These are phyloP conservation scores for Ctena decussata DNA, from an alignment of 2,888 invertebrate species.

Conservation along the genomic window DNA sequence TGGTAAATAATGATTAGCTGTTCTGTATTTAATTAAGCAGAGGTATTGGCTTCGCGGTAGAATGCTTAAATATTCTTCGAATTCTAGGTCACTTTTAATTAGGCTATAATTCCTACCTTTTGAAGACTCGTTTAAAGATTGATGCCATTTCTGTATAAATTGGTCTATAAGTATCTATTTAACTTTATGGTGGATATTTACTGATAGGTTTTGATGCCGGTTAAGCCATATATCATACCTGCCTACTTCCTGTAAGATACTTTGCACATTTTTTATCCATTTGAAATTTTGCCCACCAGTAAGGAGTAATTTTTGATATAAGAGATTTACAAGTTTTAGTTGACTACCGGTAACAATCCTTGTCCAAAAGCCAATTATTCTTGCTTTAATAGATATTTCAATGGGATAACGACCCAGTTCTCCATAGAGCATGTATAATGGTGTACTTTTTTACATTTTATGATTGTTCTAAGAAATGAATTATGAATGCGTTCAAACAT, in stretches of 20 bases:
- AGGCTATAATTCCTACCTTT: background rate
- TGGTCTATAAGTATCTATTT: background rate
- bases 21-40: background rate
- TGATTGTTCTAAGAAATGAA: background rate
- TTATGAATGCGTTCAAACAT: background rate
- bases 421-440: background rate
- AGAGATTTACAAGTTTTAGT: background rate
- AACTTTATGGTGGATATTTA: background rate
- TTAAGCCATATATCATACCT: background rate
- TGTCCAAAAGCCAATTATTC: slow-evolving; percentile 8
- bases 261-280: background rate
- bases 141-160: background rate
- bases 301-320: background rate
- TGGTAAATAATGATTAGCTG: background rate
- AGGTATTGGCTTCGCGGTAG: background rate
- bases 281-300: background rate
- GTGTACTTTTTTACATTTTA: background rate
- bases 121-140: background rate
- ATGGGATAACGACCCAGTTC: slow-evolving; percentile 18
- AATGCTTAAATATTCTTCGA: background rate
- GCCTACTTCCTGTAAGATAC: background rate
- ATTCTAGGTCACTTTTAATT: background rate
- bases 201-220: background rate
- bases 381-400: background rate
- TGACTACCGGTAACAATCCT: slow-evolving; percentile 2